Percentiles rank a stretch among this genome's conserved stretches.
Evolutionary conservation across 2,888 invertebrate species (phyloP).

Genomic region (Mimas tiliae): DNA sequence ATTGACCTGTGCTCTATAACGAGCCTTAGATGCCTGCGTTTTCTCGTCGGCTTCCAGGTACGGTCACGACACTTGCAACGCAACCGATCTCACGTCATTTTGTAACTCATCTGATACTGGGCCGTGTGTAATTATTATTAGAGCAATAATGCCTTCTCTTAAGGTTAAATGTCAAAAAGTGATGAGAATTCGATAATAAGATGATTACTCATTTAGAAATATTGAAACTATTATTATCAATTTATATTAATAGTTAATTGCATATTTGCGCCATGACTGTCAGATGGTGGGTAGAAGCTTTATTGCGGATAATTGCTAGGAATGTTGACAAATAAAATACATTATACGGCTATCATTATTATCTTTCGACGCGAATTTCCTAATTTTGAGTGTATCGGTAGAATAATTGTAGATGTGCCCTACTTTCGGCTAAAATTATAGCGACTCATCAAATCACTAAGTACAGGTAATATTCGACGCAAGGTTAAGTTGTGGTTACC

Average conservation of each 20-base stretch:
- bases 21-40: constrained; percentile 36
- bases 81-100: constrained; percentile 53
- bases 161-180: constrained; percentile 17
- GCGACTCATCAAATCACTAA: constrained; percentile 31
- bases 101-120: constrained; percentile 46
- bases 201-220: constrained; percentile 13
- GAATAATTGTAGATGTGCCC: constrained; percentile 26
- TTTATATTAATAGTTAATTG: neutral
- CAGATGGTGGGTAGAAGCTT: constrained; percentile 4
- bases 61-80: constrained; percentile 55
- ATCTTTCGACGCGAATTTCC: constrained; percentile 1
- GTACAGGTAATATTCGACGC: constrained; percentile 33
- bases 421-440: constrained; percentile 29
- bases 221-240: neutral
- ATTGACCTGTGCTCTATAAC: constrained; percentile 34
- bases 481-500: constrained; percentile 43
- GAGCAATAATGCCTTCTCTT: constrained; percentile 15
- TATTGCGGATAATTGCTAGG: neutral
- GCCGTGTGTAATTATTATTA: constrained; percentile 23
- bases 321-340: constrained; percentile 5
- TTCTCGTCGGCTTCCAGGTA: constrained; percentile 35
- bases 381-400: constrained; percentile 24
- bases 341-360: constrained; percentile 11
- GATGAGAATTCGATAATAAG: constrained; percentile 5
- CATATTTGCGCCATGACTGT: neutral